Base-by-base conservation (phyloP, 2,113 vertebrate species). In the Turnix velox region DNA sequence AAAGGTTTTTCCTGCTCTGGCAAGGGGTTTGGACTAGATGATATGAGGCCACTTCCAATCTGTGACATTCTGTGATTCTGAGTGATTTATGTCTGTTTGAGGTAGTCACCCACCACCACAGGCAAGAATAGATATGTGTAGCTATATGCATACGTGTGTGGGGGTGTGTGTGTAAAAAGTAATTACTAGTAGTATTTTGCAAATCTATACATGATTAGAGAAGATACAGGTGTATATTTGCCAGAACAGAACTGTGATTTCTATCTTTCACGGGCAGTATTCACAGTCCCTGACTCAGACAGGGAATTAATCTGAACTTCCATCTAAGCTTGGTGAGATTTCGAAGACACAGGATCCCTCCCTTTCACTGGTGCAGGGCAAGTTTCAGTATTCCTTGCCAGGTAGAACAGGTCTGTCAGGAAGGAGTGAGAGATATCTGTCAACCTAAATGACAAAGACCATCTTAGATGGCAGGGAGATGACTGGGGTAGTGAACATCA, bases 401-500 rank as follows among this genome's bases (percentile, higher is more conserved):
- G 28, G 12, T 9, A 65, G 18, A 52, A 54, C 4, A n/a, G 30
- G 5, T 42, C 54, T 87, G 55, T 30, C 63, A 14, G 33, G 65
- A 73, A 31, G 51, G 31, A 71, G 40, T 6, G 14, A 33, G 31
- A 52, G 28, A n/a, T 24, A 72, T 7, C 14, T 59, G n/a, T n/a
- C 58, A 45, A 15, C 37, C 25, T 25, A 40, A 16, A 35, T 20
- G 18, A 15, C 40, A 55, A 35, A 68, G 66, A 7, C 42, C 66
- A 48, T 9, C 33, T 48, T 61, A 6, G 31, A 2, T 16, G 31
- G 9, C 5, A 25, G 24, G 24, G 66, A 62, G 24, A 28, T 0
- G 1, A 43, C 22, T 22, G 22, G 39, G 45, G 35, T 8, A 20
- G 25, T 7, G 4, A 48, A 0, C 4, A 4, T 15, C 2, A 0